Percentiles rank a stretch among this genome's conserved stretches.
These are phyloP conservation scores for Styela plicata DNA, from an alignment of 23 tunicate genomes.

Conservation along the genomic window DNA sequence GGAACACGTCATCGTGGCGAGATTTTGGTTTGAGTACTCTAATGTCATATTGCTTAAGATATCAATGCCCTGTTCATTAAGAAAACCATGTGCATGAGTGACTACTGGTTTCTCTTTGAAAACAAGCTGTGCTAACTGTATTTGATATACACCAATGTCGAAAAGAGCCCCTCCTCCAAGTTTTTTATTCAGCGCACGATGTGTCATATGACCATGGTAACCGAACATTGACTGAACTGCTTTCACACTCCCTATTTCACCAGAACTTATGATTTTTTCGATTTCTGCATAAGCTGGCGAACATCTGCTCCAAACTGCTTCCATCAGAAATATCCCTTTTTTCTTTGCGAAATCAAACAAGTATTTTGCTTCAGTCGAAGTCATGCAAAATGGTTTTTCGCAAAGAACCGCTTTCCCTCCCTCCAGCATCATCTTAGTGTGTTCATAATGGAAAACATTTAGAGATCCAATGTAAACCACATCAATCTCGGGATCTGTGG, in stretches of 20 bases:
- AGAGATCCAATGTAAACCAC: constrained; percentile 77
- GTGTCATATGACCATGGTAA: background rate
- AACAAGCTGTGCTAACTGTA: constrained; percentile 67
- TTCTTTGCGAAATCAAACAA: constrained; percentile 45
- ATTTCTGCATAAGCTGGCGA: constrained; percentile 50
- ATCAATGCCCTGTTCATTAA: constrained; percentile 70
- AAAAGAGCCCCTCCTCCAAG: constrained; percentile 16
- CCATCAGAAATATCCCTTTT: constrained; percentile 72
- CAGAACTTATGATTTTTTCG: constrained; percentile 32
- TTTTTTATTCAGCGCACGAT: background rate
- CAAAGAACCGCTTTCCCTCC: constrained; percentile 84
- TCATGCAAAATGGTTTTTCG: constrained; percentile 80
- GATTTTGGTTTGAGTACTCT: constrained; percentile 42
- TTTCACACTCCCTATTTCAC: constrained; percentile 55
- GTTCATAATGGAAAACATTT: constrained; percentile 45
- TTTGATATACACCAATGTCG: constrained; percentile 21
- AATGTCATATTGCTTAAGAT: constrained; percentile 31
- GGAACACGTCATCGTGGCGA: constrained; percentile 57
- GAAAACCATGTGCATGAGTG: constrained; percentile 35
- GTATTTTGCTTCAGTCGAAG: constrained; percentile 41
- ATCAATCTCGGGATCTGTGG: constrained; percentile 47
- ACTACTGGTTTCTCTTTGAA: constrained; percentile 53
- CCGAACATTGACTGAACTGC: constrained; percentile 58
- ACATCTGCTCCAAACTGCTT: constrained; percentile 80
- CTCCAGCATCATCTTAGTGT: no score